Conservation (phyloP, 2,888 invertebrate genomes). For the Coecobrya sp. region DNA sequence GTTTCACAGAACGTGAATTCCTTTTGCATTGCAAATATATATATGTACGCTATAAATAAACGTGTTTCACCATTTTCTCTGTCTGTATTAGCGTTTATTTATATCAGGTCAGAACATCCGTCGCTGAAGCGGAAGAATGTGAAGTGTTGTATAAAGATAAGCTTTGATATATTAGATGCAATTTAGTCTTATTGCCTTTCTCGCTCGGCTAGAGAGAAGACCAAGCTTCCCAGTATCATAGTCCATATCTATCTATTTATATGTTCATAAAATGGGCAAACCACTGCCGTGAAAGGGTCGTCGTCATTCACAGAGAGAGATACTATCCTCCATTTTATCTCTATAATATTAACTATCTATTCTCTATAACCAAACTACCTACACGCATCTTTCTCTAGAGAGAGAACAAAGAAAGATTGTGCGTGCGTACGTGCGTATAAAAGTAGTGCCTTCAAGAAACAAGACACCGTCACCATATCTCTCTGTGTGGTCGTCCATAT, state of each 20-base stretch:
- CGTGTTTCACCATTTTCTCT: not conserved
- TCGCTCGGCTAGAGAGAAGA: not conserved
- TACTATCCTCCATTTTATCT: not conserved
- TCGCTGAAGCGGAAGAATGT: constrained; percentile 26
- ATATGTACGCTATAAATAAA: constrained; percentile 4
- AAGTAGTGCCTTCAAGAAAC: not conserved
- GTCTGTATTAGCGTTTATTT: not conserved
- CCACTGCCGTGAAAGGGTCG: not conserved
- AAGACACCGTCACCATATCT: not conserved
- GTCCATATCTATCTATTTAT: constrained; percentile 13
- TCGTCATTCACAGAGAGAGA: not conserved
- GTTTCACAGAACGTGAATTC: not conserved
- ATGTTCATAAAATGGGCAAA: constrained; percentile 11
- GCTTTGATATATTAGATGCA: constrained; percentile 75
- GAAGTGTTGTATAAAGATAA: constrained; percentile 74
- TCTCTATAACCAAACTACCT: not conserved
- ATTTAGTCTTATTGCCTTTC: constrained; percentile 75
- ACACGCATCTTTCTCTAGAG: too few species aligned
- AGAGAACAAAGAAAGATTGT: not conserved
- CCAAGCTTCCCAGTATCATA: not conserved
- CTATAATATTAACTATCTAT: not conserved
- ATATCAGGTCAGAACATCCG: not conserved
- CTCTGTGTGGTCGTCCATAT: too few species aligned
- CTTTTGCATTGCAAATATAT: constrained; percentile 2
- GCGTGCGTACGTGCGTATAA: not conserved